These are phyloP conservation scores for Caenorhabditis angaria DNA, from an alignment of 2,888 invertebrate species.

Conservation along the genomic window DNA sequence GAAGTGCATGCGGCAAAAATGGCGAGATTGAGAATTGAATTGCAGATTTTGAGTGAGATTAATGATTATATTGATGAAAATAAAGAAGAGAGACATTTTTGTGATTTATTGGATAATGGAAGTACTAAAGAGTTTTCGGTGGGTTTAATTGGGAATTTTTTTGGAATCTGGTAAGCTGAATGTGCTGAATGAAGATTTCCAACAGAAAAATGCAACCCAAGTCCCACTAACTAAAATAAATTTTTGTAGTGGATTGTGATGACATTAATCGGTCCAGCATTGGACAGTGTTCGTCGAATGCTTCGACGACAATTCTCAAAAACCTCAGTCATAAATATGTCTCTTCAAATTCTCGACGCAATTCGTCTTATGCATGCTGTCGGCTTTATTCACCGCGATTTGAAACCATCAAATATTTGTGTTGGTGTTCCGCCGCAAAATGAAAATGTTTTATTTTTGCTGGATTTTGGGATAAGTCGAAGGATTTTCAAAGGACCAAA, in stretches of 20 bases:
- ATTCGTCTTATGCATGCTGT: constrained; percentile 30
- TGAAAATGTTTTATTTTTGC: constrained; percentile 47
- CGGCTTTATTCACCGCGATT: constrained; percentile 42
- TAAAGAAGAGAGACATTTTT: constrained; percentile 22
- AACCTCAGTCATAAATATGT: constrained; percentile 28
- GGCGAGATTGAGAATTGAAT: constrained; percentile 25
- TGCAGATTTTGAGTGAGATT: constrained; percentile 27
- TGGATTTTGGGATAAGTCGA: constrained; percentile 61
- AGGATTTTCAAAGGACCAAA: constrained; percentile 20
- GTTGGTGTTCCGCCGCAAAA: constrained; percentile 42
- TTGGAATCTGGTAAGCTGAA: neutral
- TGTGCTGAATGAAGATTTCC: neutral
- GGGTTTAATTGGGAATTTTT: constrained; percentile 3
- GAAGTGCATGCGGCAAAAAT: constrained; percentile 15
- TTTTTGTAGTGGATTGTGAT: constrained; percentile 38
- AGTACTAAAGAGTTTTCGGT: constrained; percentile 18
- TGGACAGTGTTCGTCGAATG: constrained; percentile 29
- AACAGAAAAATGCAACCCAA: no score
- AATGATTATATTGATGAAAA: constrained; percentile 15
- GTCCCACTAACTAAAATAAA: no score
- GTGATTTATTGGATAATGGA: constrained; percentile 30
- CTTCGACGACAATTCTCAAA: constrained; percentile 25
- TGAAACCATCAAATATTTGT: constrained; percentile 54
- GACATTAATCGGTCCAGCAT: constrained; percentile 40
- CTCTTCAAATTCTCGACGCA: constrained; percentile 34